phyloP scores from a whole-genome alignment of 2,888 invertebrate species.

The Sipha maydis region DNA sequence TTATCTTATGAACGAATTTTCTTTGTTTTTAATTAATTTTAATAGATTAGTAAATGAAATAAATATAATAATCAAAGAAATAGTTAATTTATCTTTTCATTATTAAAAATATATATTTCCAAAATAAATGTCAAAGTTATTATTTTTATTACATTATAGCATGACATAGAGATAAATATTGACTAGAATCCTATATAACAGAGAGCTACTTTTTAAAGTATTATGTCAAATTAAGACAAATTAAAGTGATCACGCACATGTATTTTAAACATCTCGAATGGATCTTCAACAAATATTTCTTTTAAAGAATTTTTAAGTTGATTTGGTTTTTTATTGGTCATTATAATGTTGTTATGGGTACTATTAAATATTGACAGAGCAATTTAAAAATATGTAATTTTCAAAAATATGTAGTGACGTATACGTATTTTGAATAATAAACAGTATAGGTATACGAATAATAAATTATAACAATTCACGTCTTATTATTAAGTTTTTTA shows the following conservation, averaged over 20 bases:
- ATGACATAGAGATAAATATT: no score
- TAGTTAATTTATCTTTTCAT: no score
- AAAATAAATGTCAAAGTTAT: background rate
- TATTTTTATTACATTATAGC: background rate
- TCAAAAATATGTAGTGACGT: background rate
- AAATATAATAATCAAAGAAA: no score
- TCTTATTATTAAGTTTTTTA: background rate
- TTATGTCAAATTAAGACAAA: background rate
- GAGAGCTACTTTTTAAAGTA: no score
- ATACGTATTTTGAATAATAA: constrained; percentile 1
- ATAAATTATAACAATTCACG: constrained; percentile 1
- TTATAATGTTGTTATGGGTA: background rate
- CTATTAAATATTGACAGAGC: background rate
- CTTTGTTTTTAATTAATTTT: no score
- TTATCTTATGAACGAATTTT: no score
- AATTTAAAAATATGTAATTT: background rate
- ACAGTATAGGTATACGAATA: background rate
- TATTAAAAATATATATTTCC: no score
- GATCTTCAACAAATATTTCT: background rate
- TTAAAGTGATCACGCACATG: background rate
- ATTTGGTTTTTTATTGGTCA: background rate
- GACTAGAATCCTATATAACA: no score
- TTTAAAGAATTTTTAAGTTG: background rate
- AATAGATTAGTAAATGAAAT: no score
- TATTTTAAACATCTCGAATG: background rate